Evolutionary conservation across 1,140 invertebrate genomes (phyloP), one percentile per base, ranked within the genome.

Genomic region (Gonatopus flavifemur): DNA sequence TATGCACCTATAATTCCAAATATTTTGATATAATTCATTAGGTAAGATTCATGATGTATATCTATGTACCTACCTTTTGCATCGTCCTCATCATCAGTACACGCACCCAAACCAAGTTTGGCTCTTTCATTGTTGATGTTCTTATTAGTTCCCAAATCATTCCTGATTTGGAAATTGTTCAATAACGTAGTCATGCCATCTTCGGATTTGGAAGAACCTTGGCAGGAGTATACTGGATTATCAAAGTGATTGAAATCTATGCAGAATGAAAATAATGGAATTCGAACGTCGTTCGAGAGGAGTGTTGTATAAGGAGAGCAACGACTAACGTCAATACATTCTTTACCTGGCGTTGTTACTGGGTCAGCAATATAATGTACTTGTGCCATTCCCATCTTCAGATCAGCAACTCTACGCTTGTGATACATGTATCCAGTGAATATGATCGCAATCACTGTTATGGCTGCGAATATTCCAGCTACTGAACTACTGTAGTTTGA

Each of bases 221-320:
- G 85, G 75, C 86, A 89, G 1, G 90, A 88, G 72, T 94, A 95
- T 2, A 93, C 90, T 0, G 92, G 92, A 82, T 95, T 95, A 72
- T 94, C 93, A 74, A 95, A 94, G 75, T 95, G 92, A 70, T 91
- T 89, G 56, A 86, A 86, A 69, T 93, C 90, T 88, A 69, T 46
- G n/a, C n/a, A n/a, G n/a, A 78, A 36, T 10, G 9, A 12, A 28
- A 6, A 28, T 28, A 28, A 28, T 28, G 6, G 12, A 28, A 28
- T 28, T 28, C 25, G 6, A 7, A 28, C 25, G 6, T 28, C 6
- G 12, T 28, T 28, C 12, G 25, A 28, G 12, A 28, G 6, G 25
- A 32, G 16, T 32, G 5, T 7, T 13, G n/a, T 32, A 4, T 0
- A 32, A 32, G 15, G 0, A 3, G 16, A 30, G 49, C 10, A 45